Conservation (phyloP, 1,140 invertebrate species). For the Hylyphantes graminicola region DNA sequence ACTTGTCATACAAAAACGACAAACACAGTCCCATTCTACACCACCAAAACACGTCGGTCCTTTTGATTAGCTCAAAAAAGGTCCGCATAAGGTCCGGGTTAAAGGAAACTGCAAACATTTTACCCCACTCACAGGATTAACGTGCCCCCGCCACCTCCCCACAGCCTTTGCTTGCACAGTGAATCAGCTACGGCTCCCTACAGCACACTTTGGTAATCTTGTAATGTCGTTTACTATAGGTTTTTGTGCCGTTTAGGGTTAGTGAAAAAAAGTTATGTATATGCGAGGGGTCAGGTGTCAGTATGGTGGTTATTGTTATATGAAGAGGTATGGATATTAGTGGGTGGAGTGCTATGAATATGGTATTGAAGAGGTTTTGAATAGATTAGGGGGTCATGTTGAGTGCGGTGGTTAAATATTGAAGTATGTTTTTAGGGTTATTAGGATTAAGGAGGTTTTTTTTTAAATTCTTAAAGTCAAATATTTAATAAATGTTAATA, state of each 20-base stretch:
- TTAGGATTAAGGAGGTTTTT: too few species aligned
- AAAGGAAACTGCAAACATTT: slow-evolving; percentile 49
- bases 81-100: not conserved
- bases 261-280: not conserved
- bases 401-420: too few species aligned
- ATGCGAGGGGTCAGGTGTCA: not conserved
- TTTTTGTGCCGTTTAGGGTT: not conserved
- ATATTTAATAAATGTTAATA: too few species aligned
- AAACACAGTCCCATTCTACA: too few species aligned
- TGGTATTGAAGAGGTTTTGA: too few species aligned
- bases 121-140: slow-evolving; percentile 18
- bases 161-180: not conserved
- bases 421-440: too few species aligned
- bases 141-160: not conserved
- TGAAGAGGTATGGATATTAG: not conserved
- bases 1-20: too few species aligned
- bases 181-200: slow-evolving; percentile 2
- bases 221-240: not conserved
- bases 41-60: slow-evolving; percentile 8
- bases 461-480: too few species aligned
- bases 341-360: too few species aligned
- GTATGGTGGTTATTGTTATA: not conserved
- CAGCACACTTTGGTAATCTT: not conserved
- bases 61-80: slow-evolving; percentile 35
- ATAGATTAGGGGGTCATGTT: too few species aligned